These are phyloP conservation scores for Ctenomys sociabilis DNA, from an alignment of 2,113 vertebrate species.

Conservation along the genomic window DNA sequence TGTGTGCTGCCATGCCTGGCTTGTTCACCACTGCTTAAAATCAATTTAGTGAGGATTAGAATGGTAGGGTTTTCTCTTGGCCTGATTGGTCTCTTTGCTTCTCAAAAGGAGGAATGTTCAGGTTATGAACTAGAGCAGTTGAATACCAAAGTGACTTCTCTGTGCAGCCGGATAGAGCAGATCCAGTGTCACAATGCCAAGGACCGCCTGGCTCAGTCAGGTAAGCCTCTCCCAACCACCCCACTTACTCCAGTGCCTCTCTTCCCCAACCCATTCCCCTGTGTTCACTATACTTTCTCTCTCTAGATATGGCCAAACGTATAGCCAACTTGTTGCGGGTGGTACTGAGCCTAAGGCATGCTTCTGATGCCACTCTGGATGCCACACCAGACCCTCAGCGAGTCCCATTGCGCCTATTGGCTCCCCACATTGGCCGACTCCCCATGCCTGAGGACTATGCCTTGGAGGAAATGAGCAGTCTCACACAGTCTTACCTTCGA, in stretches of 20 bases:
- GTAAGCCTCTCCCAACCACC: conserved; percentile 78
- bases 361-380: conserved; percentile 78
- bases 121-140: conserved; percentile 93
- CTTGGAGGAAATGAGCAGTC: conserved; percentile 94
- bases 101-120: conserved; percentile 89
- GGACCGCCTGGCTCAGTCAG: conserved; percentile 95
- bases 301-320: conserved; percentile 96
- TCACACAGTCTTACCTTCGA: conserved; percentile 93
- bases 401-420: conserved; percentile 90
- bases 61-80: background rate
- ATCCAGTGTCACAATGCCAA: conserved; percentile 91
- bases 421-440: conserved; percentile 92
- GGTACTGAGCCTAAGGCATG: conserved; percentile 93
- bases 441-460: conserved; percentile 98
- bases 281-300: background rate
- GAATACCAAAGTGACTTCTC: conserved; percentile 91
- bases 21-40: background rate
- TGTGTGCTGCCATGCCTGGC: background rate
- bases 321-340: conserved; percentile 93
- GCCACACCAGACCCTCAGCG: conserved; percentile 77
- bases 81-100: conserved; percentile 36
- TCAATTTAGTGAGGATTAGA: background rate
- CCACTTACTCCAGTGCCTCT: background rate
- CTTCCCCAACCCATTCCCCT: background rate
- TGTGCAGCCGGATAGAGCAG: conserved; percentile 94